Percentiles rank a stretch among this genome's conserved stretches.
Conservation (phyloP, 1,140 invertebrate genomes). For the Orussus abietinus region DNA sequence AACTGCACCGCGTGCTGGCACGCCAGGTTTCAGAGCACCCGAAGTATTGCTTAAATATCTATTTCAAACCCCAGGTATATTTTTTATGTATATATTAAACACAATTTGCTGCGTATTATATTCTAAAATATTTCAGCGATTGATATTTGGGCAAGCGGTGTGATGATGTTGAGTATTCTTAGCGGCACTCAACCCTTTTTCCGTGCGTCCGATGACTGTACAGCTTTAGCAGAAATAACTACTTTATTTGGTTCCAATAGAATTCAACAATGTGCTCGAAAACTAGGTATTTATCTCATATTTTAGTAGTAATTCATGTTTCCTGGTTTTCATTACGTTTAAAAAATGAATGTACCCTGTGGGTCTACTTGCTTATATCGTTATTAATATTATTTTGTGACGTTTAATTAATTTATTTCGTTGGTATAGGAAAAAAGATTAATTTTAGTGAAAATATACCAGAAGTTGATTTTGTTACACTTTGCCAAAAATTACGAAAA, state of each 20-base stretch:
- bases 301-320: neutral
- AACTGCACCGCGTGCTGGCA: slow-evolving; percentile 77
- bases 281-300: slow-evolving; percentile 58
- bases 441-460: slow-evolving; percentile 41
- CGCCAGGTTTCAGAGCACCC: slow-evolving; percentile 85
- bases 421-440: slow-evolving; percentile 45
- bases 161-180: slow-evolving; percentile 78
- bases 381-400: no score
- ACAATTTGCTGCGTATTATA: slow-evolving; percentile 4
- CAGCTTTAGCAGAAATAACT: slow-evolving; percentile 78
- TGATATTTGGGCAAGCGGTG: slow-evolving; percentile 86
- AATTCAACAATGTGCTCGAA: slow-evolving; percentile 65
- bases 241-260: slow-evolving; percentile 71
- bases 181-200: slow-evolving; percentile 82
- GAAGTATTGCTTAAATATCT: slow-evolving; percentile 79
- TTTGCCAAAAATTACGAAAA: slow-evolving; percentile 43
- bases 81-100: neutral
- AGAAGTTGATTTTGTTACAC: slow-evolving; percentile 34
- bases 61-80: slow-evolving; percentile 68
- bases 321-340: slow-evolving; percentile 2
- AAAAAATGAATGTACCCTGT: no score
- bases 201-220: slow-evolving; percentile 73
- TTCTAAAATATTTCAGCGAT: slow-evolving; percentile 58
- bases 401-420: no score
- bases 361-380: no score